Percentiles rank a stretch among this genome's conserved stretches.
phyloP scores from a whole-genome alignment of 1,140 invertebrate genomes.

The Aphidius ervi region DNA sequence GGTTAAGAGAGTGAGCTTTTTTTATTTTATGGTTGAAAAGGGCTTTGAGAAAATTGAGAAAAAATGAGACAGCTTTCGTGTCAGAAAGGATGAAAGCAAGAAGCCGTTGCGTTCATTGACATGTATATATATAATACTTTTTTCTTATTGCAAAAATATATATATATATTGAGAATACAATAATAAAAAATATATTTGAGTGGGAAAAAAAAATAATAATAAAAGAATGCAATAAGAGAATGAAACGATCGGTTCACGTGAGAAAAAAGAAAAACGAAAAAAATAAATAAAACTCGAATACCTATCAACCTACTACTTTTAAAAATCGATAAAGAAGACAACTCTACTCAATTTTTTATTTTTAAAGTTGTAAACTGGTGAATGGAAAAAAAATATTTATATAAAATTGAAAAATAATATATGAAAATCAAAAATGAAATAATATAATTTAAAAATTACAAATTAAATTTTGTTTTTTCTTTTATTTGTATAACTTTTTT shows the following conservation, averaged over 20 bases:
- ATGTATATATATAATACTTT: no score
- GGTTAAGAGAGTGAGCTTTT: no score
- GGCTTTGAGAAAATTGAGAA: no score
- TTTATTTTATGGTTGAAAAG: no score
- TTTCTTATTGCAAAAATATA: slow-evolving; percentile 10
- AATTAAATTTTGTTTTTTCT: no score
- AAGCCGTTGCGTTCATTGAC: no score
- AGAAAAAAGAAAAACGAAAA: slow-evolving; percentile 13
- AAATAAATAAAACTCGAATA: slow-evolving; percentile 23
- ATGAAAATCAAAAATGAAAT: no score
- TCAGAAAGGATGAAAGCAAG: no score
- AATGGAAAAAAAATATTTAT: slow-evolving; percentile 3
- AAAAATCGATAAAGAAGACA: slow-evolving; percentile 26
- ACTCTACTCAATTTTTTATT: not conserved
- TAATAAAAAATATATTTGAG: slow-evolving; percentile 8
- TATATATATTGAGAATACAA: slow-evolving; percentile 2
- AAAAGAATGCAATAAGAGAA: slow-evolving; percentile 14
- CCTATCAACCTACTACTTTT: slow-evolving; percentile 40
- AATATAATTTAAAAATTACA: no score
- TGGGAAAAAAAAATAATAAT: not conserved
- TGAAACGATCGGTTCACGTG: slow-evolving; percentile 5
- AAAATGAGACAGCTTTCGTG: no score
- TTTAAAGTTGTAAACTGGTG: not conserved
- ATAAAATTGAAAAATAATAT: no score
- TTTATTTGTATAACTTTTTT: no score